Evolutionary conservation across 2,797 vertebrate species (phyloP).

Genomic region (Eulemur mongoz): DNA sequence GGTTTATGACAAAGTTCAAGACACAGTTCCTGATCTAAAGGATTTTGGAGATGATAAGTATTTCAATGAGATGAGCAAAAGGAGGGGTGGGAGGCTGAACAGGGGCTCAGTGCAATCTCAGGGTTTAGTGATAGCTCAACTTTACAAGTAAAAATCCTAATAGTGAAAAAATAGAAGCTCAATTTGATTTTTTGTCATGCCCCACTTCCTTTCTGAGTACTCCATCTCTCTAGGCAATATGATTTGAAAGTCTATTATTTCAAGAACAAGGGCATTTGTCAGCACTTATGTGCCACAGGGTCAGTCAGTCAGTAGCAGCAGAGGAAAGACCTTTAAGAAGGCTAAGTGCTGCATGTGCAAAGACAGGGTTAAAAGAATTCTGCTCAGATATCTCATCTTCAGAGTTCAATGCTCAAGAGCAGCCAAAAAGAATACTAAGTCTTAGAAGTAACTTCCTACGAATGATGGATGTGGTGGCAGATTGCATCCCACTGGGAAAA

Average conservation of each 20-base stretch:
- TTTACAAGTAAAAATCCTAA: constrained; percentile 22
- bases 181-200: constrained; percentile 36
- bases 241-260: constrained; percentile 55
- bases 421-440: constrained; percentile 21
- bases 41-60: not conserved
- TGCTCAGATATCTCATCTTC: constrained; percentile 25
- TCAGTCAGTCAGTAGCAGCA: constrained; percentile 15
- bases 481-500: not conserved
- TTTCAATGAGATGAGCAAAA: not conserved
- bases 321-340: constrained; percentile 19
- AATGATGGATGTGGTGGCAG: not conserved
- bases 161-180: constrained; percentile 37
- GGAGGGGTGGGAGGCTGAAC: not conserved
- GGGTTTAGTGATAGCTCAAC: constrained; percentile 20
- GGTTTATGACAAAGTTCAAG: constrained; percentile 19
- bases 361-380: constrained; percentile 12
- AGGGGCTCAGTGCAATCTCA: not conserved
- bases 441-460: not conserved
- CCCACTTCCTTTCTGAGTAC: constrained; percentile 38
- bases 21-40: not conserved
- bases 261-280: constrained; percentile 9
- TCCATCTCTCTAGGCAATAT: not conserved
- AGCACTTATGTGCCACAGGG: not conserved
- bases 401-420: not conserved
- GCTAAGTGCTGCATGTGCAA: constrained; percentile 19